A percentile compares a stretch with the other conserved stretches of the same genome.
Evolutionary conservation across 2,113 vertebrate species (phyloP).

Genomic region (Lampris incognitus): DNA sequence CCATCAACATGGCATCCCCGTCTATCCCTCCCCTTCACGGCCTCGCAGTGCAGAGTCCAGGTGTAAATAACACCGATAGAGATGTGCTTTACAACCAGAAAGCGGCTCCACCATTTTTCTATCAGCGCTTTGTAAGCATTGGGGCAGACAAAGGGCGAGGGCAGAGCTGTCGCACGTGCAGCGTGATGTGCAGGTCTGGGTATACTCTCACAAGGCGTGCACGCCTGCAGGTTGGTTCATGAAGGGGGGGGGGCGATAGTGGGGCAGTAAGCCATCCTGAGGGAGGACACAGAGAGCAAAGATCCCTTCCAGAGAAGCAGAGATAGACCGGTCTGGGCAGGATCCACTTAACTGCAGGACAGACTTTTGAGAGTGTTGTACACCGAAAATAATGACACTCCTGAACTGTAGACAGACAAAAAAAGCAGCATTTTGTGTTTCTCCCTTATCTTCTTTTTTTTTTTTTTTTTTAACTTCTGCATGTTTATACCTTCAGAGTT

Average conservation of each 20-base stretch:
- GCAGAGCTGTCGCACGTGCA: conserved; percentile 20
- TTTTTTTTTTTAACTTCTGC: neutral
- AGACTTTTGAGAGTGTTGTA: neutral
- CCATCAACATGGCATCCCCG: neutral
- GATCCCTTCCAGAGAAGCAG: neutral
- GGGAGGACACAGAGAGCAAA: neutral
- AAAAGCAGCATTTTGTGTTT: conserved; percentile 66
- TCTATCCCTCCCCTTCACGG: conserved; percentile 2
- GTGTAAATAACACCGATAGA: neutral
- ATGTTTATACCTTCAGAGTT: conserved; percentile 16
- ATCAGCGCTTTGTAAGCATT: conserved; percentile 69
- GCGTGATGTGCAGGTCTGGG: neutral
- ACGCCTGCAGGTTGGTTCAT: conserved; percentile 9
- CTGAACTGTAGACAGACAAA: conserved; percentile 7
- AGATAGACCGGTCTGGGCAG: neutral
- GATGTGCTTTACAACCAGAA: conserved; percentile 49
- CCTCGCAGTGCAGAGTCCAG: conserved; percentile 33
- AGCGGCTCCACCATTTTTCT: conserved; percentile 39
- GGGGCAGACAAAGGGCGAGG: conserved; percentile 38
- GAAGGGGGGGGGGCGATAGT: neutral
- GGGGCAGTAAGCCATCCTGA: neutral
- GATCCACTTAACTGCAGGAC: neutral
- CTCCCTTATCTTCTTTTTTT: conserved; percentile 29
- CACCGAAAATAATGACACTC: conserved; percentile 6
- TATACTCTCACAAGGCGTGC: neutral